Evolutionary conservation across 2,797 vertebrate species (phyloP), one percentile per base, ranked within the genome.

Genomic region (Spondyliosoma cantharus): DNA sequence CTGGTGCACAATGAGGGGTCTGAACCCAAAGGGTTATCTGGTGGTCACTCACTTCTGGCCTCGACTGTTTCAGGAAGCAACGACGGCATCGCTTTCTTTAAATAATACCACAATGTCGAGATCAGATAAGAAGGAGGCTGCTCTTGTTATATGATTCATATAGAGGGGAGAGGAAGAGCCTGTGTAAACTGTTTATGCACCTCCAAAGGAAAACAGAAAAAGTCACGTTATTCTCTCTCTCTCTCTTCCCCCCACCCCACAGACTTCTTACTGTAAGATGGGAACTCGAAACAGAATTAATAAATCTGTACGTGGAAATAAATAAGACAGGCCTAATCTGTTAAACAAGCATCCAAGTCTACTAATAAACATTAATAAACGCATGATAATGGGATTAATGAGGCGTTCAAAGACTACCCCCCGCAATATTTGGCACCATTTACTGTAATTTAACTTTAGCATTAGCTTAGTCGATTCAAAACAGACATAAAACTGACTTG

Each of bases 31-130:
- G 78, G 92, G 91, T 92, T 91, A 91, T 91, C 89, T 76, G 81
- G 12, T 93, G 90, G 92, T 88, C 91, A 91, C 80, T 82, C 56
- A 83, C 82, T 86, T 81, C 87, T 88, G 91, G 89, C 69, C 54
- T 7, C 2, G 57, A 66, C 81, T 73, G 79, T 76, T 85, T 80
- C 91, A 92, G 94, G 93, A 95, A 95, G 79, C 86, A 8, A 60
- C 80, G 25, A 73, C 81, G n/a, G 88, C 91, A 90, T 89, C 65
- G 77, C 76, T 91, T 92, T 90, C 92, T 93, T 94, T 93, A 94
- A 94, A 94, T 94, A 93, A 94, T 77, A 92, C 68, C 90, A 94
- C 93, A 93, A 94, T 94, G 91, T 87, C 53, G 32, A 76, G 62
- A 94, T 94, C 92, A 91, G 93, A 94, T 95, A 94, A 93, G 86